Evolutionary conservation across 2,797 vertebrate species (phyloP).

Genomic region (Morelia viridis): DNA sequence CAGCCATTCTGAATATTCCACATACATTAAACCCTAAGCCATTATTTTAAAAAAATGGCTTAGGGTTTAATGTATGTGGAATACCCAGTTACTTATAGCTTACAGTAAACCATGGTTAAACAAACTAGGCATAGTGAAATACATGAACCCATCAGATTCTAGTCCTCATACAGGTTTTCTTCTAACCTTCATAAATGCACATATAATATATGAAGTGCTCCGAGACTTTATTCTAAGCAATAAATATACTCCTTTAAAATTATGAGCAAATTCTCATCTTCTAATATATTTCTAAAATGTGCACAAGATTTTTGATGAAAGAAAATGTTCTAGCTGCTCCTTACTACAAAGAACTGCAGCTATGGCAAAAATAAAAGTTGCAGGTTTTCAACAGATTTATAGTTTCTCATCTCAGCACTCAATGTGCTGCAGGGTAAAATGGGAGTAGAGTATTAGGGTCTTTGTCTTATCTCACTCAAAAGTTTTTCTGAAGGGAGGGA

Average conservation of each 20-base stretch:
- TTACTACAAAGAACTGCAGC: background rate
- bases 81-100: background rate
- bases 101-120: background rate
- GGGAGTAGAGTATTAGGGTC: constrained; percentile 49
- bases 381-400: constrained; percentile 65
- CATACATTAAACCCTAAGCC: too few relatives aligned
- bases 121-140: background rate
- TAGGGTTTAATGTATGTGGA: background rate
- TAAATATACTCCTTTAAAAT: background rate
- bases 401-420: constrained; percentile 63
- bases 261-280: background rate
- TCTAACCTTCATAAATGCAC: background rate
- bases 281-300: background rate
- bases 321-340: background rate
- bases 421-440: constrained; percentile 58
- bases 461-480: constrained; percentile 46
- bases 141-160: background rate
- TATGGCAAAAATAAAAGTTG: constrained; percentile 41
- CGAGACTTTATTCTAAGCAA: background rate
- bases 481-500: constrained; percentile 35
- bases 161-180: background rate
- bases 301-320: background rate
- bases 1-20: background rate
- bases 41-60: background rate
- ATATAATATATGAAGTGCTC: background rate